phyloP scores from a whole-genome alignment of 2,797 vertebrate genomes.

The Megaceryle alcyon region DNA sequence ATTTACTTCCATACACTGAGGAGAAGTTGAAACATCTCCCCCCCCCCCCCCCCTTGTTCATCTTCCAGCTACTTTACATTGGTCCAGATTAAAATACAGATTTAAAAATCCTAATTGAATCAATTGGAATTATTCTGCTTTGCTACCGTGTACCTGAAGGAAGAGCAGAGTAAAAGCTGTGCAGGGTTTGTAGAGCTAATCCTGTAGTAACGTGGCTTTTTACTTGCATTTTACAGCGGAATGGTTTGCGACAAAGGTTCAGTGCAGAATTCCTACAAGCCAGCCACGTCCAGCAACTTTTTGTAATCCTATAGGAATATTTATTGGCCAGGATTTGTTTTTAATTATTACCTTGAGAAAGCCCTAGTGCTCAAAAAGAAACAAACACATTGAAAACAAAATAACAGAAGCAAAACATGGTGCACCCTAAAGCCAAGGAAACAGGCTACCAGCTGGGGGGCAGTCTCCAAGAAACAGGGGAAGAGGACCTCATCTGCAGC shows the following conservation, averaged over 20 bases:
- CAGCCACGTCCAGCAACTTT: background rate
- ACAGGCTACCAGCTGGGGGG: background rate
- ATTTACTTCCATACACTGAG: slow-evolving; percentile 57
- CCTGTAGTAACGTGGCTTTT: background rate
- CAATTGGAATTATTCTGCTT: background rate
- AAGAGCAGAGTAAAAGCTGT: background rate
- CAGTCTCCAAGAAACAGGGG: background rate
- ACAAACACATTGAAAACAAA: background rate
- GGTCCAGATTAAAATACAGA: slow-evolving; percentile 20
- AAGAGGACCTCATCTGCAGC: background rate
- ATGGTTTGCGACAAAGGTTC: background rate
- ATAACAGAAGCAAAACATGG: background rate
- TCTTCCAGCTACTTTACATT: slow-evolving; percentile 15
- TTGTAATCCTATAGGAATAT: background rate
- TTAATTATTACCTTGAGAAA: background rate
- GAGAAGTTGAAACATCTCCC: slow-evolving; percentile 49
- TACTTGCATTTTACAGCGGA: background rate
- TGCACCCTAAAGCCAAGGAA: fast-evolving
- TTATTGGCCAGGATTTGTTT: background rate
- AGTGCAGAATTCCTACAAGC: background rate
- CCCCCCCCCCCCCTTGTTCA: background rate
- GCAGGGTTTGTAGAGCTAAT: background rate
- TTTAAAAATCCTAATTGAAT: background rate
- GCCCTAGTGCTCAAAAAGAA: background rate
- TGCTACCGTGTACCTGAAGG: background rate